Conservation (phyloP, 2,888 invertebrate genomes). For the Lypha dubia region DNA sequence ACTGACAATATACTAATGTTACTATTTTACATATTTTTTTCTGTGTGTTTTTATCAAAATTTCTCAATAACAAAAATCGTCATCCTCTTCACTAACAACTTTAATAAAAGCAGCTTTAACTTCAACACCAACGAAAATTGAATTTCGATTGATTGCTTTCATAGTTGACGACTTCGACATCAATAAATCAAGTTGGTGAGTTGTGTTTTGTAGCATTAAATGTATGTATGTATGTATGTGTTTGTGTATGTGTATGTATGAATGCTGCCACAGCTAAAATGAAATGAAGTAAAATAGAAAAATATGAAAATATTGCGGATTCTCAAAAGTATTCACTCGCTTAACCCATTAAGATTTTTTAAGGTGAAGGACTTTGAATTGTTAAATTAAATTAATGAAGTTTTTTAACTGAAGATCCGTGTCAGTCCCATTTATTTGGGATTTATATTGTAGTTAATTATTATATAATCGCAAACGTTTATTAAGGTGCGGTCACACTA, state of each 20-base stretch:
- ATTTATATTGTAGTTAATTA: too few species aligned
- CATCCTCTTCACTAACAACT: constrained; percentile 12
- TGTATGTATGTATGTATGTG: too few species aligned
- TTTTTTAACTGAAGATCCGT: too few species aligned
- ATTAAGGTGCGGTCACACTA: too few species aligned
- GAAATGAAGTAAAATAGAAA: constrained; percentile 16
- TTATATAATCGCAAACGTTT: too few species aligned
- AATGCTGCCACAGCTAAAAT: not conserved
- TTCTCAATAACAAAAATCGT: constrained; percentile 6
- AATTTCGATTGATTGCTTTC: constrained; percentile 82
- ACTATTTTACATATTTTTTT: not conserved
- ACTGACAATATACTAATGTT: too few species aligned
- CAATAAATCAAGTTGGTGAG: constrained; percentile 64
- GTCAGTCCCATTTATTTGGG: too few species aligned
- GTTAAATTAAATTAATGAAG: too few species aligned
- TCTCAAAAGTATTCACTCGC: not conserved
- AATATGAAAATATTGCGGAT: constrained; percentile 22
- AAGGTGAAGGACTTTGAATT: too few species aligned
- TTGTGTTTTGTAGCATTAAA: constrained; percentile 33
- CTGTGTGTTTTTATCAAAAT: not conserved
- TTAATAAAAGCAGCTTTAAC: constrained; percentile 11
- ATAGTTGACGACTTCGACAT: constrained; percentile 77
- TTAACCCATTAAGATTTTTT: not conserved
- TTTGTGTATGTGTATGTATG: too few species aligned
- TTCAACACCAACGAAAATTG: constrained; percentile 75